phyloP scores from a whole-genome alignment of 2,888 invertebrate species.

The Chrysolina haemoptera region DNA sequence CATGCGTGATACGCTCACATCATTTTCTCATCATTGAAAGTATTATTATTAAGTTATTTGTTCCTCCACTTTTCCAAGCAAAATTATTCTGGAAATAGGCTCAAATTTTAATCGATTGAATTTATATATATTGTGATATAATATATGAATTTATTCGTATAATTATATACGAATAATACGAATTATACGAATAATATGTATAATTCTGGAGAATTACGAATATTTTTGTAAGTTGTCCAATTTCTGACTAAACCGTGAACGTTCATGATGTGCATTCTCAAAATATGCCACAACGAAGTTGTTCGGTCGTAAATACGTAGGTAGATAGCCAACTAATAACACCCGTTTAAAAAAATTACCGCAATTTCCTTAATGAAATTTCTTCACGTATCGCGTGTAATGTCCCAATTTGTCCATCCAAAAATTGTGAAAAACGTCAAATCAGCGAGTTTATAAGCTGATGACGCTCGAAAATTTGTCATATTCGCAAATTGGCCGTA shows the following conservation, averaged over 20 bases:
- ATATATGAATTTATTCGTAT: no score
- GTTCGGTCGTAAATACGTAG: background rate
- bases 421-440: slow-evolving; percentile 26
- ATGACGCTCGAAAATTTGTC: slow-evolving; percentile 38
- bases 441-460: slow-evolving; percentile 28
- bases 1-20: no score
- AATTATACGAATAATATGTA: no score
- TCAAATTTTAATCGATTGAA: no score
- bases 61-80: no score
- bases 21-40: no score
- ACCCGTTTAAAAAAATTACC: background rate
- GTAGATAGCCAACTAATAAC: background rate
- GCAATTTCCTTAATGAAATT: background rate
- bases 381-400: slow-evolving; percentile 5
- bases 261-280: background rate
- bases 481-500: slow-evolving; percentile 57
- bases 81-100: no score
- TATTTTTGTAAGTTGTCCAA: background rate
- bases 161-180: no score
- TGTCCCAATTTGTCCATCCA: background rate
- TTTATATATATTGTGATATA: no score
- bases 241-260: background rate
- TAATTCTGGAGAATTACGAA: no score
- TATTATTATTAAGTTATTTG: no score
- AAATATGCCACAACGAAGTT: background rate